A percentile compares a stretch with the other conserved stretches of the same genome.
phyloP scores from a whole-genome alignment of 2,888 invertebrate genomes.

The Drosophila cracens region DNA sequence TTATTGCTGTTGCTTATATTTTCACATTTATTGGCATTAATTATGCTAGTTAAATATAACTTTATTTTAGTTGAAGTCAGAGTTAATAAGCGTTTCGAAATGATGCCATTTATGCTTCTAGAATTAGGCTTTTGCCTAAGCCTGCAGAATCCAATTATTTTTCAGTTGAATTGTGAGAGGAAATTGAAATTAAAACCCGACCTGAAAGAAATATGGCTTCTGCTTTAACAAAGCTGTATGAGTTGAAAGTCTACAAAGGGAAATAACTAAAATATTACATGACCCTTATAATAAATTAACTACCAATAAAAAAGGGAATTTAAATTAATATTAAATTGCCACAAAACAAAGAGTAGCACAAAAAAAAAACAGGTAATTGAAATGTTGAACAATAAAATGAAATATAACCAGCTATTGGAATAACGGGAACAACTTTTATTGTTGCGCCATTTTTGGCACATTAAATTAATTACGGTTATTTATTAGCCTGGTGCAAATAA shows the following conservation, averaged over 20 bases:
- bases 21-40: neutral
- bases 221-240: neutral
- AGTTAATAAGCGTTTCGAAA: neutral
- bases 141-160: neutral
- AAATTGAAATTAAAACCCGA: neutral
- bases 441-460: constrained; percentile 43
- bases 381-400: constrained; percentile 24
- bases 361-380: constrained; percentile 23
- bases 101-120: neutral
- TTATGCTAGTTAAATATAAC: neutral
- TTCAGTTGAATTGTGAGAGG: neutral
- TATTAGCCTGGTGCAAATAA: constrained; percentile 65
- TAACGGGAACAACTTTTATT: constrained; percentile 8
- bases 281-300: neutral
- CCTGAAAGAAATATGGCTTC: neutral
- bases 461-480: constrained; percentile 73
- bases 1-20: neutral
- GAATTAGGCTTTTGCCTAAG: neutral
- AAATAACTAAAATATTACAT: neutral
- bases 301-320: neutral
- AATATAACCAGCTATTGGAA: constrained; percentile 14
- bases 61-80: neutral
- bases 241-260: neutral
- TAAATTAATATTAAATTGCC: constrained; percentile 22
- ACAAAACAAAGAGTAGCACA: constrained; percentile 13